Conservation (phyloP, 2,888 invertebrate genomes). For the Orchesella flavescens region DNA sequence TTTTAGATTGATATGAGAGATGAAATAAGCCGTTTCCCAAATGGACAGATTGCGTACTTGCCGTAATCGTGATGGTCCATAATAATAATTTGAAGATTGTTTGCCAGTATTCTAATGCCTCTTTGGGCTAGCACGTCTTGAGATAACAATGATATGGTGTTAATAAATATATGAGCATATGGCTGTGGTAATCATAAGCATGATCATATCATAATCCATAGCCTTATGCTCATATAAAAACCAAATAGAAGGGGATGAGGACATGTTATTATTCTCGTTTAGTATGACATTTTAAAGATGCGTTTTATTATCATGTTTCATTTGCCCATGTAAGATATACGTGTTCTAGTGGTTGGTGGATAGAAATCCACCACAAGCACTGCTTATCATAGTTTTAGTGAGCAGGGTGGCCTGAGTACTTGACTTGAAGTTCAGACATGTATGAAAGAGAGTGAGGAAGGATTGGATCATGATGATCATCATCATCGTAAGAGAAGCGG, state of each 20-base stretch:
- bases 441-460: background rate
- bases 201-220: slow-evolving; percentile 20
- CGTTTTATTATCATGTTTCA: slow-evolving; percentile 27
- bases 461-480: no score
- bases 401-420: slow-evolving; percentile 27
- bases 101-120: background rate
- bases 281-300: slow-evolving; percentile 27
- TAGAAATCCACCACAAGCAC: no score
- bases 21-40: background rate
- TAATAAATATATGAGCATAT: slow-evolving; percentile 2
- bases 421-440: slow-evolving; percentile 24
- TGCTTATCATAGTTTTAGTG: no score
- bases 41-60: slow-evolving; percentile 17
- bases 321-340: background rate
- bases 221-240: slow-evolving; percentile 10
- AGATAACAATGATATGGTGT: slow-evolving; percentile 7
- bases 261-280: slow-evolving; percentile 3
- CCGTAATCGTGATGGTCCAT: slow-evolving; percentile 34
- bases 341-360: no score
- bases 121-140: background rate
- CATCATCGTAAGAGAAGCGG: background rate
- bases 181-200: background rate
- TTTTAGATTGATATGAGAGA: background rate
- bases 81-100: slow-evolving; percentile 26
- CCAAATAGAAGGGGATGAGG: background rate